Evolutionary conservation across 2,113 vertebrate genomes (phyloP).

Genomic region (Dromaius novaehollandiae): DNA sequence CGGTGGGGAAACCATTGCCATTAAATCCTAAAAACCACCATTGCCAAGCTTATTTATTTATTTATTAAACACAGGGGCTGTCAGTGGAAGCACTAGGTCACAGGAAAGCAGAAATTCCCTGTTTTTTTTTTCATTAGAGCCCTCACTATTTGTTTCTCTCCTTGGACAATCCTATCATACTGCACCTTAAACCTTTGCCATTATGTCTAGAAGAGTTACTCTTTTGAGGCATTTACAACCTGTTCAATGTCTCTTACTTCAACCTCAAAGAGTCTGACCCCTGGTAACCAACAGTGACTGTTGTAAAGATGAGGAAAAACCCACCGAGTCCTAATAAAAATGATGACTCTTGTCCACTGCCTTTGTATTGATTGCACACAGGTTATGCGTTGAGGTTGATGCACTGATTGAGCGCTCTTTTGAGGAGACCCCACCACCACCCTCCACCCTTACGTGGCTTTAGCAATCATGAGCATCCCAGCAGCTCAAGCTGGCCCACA

Average conservation of each 20-base stretch:
- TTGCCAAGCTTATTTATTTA: background rate
- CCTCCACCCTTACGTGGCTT: background rate
- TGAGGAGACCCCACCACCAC: background rate
- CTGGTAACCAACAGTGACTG: background rate
- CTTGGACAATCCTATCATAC: background rate
- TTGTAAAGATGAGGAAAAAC: background rate
- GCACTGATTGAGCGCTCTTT: background rate
- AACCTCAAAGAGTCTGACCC: background rate
- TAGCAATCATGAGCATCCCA: background rate
- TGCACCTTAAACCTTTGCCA: background rate
- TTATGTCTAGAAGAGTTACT: slow-evolving; percentile 4
- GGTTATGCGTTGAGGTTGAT: rapidly evolving
- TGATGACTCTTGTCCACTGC: background rate
- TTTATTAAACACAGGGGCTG: background rate
- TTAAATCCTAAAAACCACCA: background rate
- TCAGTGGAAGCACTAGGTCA: background rate
- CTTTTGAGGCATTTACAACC: background rate
- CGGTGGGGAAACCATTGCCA: background rate
- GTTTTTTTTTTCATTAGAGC: background rate
- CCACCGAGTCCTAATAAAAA: slow-evolving; percentile 1
- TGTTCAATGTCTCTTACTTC: background rate
- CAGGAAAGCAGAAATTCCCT: background rate
- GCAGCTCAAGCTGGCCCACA: background rate
- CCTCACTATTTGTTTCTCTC: background rate
- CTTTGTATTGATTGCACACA: rapidly evolving